Evolutionary conservation across 2,113 vertebrate species (phyloP), one percentile per base, ranked within the genome.

Genomic region (Silurus meridionalis): DNA sequence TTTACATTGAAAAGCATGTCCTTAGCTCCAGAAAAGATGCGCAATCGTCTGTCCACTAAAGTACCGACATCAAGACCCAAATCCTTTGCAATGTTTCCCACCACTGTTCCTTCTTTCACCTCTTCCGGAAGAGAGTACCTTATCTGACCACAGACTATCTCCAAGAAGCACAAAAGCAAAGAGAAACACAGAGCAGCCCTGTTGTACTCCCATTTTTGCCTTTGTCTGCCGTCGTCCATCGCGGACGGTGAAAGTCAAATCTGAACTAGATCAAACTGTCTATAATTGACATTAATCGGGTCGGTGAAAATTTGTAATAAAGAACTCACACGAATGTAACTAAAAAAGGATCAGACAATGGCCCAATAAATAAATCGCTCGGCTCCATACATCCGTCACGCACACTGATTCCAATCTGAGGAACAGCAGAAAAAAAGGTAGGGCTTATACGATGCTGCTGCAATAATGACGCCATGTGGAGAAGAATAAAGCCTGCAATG

Each of bases 1-100:
- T 94, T 94, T n/a, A 94, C 90, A 10, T 90, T 83, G 48, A 95
- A 93, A 74, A 91, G 83, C 2, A 81, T 79, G 0, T 92, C 87
- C 0, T 88, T 83, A 0, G 60, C 81, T 25, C 84, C 85, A 21
- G 93, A 92, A 14, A 94, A 92, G 23, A 95, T 88, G 1, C 94
- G 87, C 72, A 91, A 92, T 13, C 91, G 88, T 28, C 95, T 89
- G 0, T 91, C 85, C 46, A 53, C 88, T 28, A 94, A 55, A 0
- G 86, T 87, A 28, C 50, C 80, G 48, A 90, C 79, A 25, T 94
- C 93, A 15, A 94, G 25, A 19, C 93, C 93, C 19, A 95, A 80
- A 89, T 95, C 94, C 9, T 93, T 94, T 7, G 93, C 93, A 4
- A 95, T 63, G 25, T 95, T 94, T 82, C 94, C 94, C n/a, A 95